Evolutionary conservation across 2,888 invertebrate genomes (phyloP), one percentile per base, ranked within the genome.

Genomic region (Mycalesis mineus): DNA sequence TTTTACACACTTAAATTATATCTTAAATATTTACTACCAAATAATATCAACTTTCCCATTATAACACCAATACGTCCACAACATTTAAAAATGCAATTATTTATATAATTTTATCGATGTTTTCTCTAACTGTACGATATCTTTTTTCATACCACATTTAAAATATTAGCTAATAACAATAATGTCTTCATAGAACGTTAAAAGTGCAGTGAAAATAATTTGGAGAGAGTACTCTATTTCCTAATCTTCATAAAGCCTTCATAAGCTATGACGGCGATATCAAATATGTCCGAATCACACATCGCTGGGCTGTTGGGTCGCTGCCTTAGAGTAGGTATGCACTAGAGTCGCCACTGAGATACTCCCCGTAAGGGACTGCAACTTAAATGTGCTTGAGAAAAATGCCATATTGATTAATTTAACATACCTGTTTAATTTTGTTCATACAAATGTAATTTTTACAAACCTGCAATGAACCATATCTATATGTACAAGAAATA

Each of bases 221-320:
- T 45, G 61, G 57, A 63, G 65, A 72, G 70, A 68, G 75, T 77
- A 79, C 81, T 84, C 78, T 73, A 80, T 83, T 83, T 78, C 36
- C 72, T 85, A 84, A 85, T 85, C 83, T 82, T 77, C 77, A 80
- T 78, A 83, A 84, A 82, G 75, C 78, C 82, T 79, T 83, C 78
- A 78, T 74, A 76, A 68, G 66, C 65, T 72, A 68, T 80, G 81
- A 81, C 78, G 77, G 76, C 74, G 74, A 78, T 82, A 83, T 78
- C 77, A 71, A 75, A 76, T 75, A 74, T 70, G 69, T 68, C 58
- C 64, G 64, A 66, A 68, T 64, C 75, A 69, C 71, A 64, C 59
- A 66, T 59, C 63, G 66, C 62, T 53, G 52, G 42, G 2, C 51
- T 36, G 33, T 40, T 64, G 67, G 65, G 61, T 22, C 22, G n/a